A percentile compares a stretch with the other conserved stretches of the same genome.
Evolutionary conservation across 2,797 vertebrate species (phyloP).

Genomic region (Falco novaeseelandiae): DNA sequence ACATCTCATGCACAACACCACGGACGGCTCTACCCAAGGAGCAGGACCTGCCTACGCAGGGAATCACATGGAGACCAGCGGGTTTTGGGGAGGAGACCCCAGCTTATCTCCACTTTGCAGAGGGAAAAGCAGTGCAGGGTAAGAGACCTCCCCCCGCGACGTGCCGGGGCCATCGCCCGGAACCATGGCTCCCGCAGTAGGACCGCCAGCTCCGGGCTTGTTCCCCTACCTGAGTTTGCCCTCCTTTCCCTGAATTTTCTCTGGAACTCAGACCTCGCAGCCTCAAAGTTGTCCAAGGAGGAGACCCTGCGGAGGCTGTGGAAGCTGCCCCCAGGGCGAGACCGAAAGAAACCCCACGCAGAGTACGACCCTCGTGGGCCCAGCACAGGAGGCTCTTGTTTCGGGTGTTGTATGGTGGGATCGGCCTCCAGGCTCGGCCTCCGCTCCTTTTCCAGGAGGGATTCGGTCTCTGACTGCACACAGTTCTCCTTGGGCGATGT

Average conservation of each 20-base stretch:
- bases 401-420: slow-evolving; percentile 63
- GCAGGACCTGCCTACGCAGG: not conserved
- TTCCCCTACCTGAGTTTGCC: slow-evolving; percentile 72
- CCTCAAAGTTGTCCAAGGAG: slow-evolving; percentile 86
- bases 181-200: not conserved
- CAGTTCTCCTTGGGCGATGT: slow-evolving; percentile 86
- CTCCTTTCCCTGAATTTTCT: slow-evolving; percentile 77
- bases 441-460: slow-evolving; percentile 86
- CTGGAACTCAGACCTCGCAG: slow-evolving; percentile 80
- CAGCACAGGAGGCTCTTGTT: slow-evolving; percentile 73
- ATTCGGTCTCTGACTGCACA: slow-evolving; percentile 88
- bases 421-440: slow-evolving; percentile 69
- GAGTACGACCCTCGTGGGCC: slow-evolving; percentile 71
- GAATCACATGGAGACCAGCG: not conserved
- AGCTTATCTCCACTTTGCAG: not conserved
- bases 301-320: slow-evolving; percentile 87
- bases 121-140: not conserved
- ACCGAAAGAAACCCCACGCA: slow-evolving; percentile 73
- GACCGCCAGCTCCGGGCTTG: slow-evolving; percentile 15
- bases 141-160: slow-evolving; percentile 9
- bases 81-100: not conserved
- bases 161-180: not conserved
- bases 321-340: slow-evolving; percentile 81
- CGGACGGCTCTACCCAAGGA: not conserved
- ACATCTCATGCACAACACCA: not conserved